phyloP scores from a whole-genome alignment of 1,140 invertebrate genomes.

The Nasonia vitripennis region DNA sequence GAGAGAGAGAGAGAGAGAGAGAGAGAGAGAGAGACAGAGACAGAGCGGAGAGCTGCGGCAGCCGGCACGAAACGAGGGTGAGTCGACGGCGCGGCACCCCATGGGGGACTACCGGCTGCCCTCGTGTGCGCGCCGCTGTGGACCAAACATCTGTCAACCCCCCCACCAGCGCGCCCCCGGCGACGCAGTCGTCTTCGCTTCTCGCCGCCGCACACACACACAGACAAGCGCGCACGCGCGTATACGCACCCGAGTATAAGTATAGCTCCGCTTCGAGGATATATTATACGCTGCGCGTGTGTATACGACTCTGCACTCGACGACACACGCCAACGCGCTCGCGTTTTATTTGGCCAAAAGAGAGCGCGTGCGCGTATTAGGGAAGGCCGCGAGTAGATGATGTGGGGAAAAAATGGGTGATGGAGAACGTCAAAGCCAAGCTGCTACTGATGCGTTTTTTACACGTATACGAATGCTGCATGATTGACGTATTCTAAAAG shows the following conservation, averaged over 20 bases:
- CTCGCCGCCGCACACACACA: neutral
- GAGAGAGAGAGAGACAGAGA: neutral
- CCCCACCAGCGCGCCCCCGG: conserved; percentile 57
- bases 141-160: conserved; percentile 72
- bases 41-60: conserved; percentile 25
- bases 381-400: neutral
- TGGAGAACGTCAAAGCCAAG: neutral
- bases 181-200: conserved; percentile 18
- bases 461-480: too few relatives aligned
- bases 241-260: neutral
- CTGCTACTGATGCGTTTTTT: neutral
- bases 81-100: conserved; percentile 62
- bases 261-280: neutral
- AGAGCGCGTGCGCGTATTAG: neutral
- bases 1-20: neutral
- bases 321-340: conserved; percentile 17
- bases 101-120: conserved; percentile 62
- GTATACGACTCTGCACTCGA: too few relatives aligned
- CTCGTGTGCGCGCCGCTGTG: conserved; percentile 55
- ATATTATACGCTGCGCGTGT: neutral
- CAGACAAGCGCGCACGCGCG: neutral
- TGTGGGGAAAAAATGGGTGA: neutral
- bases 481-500: too few relatives aligned
- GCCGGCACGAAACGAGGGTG: conserved; percentile 19
- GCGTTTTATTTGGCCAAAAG: neutral